A percentile compares a stretch with the other conserved stretches of the same genome.
Conservation (phyloP, 2,888 invertebrate genomes). For the Napeogenes sylphis region DNA sequence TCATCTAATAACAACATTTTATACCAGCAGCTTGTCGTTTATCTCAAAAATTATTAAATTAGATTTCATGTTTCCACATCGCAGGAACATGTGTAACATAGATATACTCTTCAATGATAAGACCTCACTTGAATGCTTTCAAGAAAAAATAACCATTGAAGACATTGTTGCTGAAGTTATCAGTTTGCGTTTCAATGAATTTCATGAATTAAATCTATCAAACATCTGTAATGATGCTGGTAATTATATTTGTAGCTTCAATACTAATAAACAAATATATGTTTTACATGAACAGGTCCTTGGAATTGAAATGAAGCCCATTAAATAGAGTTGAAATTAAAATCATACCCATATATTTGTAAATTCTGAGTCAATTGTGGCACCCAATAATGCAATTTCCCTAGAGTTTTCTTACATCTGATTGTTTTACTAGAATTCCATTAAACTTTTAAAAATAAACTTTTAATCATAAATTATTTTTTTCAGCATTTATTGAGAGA, state of each 20-base stretch:
- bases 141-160: conserved; percentile 45
- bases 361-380: too few species aligned
- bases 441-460: too few species aligned
- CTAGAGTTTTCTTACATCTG: too few species aligned
- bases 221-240: conserved; percentile 60
- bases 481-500: conserved; percentile 58
- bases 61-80: conserved; percentile 62
- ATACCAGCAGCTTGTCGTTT: conserved; percentile 55
- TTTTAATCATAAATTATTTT: neutral
- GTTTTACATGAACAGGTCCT: neutral
- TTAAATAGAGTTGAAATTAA: too few species aligned
- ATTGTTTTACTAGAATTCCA: too few species aligned
- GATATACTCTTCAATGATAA: conserved; percentile 63
- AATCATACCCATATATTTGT: too few species aligned
- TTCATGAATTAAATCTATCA: conserved; percentile 57
- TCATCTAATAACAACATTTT: conserved; percentile 51
- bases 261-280: neutral
- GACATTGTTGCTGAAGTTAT: conserved; percentile 56
- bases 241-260: conserved; percentile 31
- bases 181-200: conserved; percentile 49
- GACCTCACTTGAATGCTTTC: conserved; percentile 54
- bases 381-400: too few species aligned
- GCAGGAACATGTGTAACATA: conserved; percentile 56
- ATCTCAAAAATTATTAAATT: conserved; percentile 54
- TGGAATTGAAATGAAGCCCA: too few species aligned